These are phyloP conservation scores for Gadus macrocephalus DNA, from an alignment of 2,113 vertebrate species.

Conservation along the genomic window DNA sequence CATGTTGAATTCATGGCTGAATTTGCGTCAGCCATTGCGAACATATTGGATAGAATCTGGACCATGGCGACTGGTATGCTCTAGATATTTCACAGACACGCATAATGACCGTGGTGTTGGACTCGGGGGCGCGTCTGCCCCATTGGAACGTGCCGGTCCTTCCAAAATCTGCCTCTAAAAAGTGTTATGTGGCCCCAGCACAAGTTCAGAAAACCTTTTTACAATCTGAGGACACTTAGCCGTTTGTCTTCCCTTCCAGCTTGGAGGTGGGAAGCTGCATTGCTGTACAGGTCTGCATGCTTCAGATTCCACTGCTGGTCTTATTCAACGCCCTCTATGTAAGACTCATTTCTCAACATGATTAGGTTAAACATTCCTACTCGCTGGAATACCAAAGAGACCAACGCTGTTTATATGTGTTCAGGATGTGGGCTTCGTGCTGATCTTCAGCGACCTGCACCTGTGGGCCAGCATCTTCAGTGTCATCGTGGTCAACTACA, in stretches of 20 bases:
- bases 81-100: too few relatives aligned
- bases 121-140: too few relatives aligned
- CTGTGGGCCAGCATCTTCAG: conserved; percentile 86
- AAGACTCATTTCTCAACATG: conserved; percentile 54
- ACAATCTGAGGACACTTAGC: not conserved
- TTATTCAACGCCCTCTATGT: conserved; percentile 85
- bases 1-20: too few relatives aligned
- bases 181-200: not conserved
- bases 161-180: not conserved
- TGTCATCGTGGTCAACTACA: conserved; percentile 79
- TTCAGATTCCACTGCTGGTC: conserved; percentile 87
- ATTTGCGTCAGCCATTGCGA: too few relatives aligned
- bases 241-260: conserved; percentile 51
- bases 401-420: conserved; percentile 11
- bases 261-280: conserved; percentile 87
- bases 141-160: not conserved
- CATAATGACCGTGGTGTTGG: too few relatives aligned
- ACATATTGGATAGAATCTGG: too few relatives aligned
- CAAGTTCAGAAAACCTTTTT: not conserved
- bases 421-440: conserved; percentile 75
- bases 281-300: conserved; percentile 88
- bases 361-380: conserved; percentile 2
- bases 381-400: not conserved
- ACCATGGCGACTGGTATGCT: too few relatives aligned
- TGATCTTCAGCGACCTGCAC: conserved; percentile 78